Evolutionary conservation across 2,888 invertebrate genomes (phyloP).

Genomic region (Drosophila borealis): DNA sequence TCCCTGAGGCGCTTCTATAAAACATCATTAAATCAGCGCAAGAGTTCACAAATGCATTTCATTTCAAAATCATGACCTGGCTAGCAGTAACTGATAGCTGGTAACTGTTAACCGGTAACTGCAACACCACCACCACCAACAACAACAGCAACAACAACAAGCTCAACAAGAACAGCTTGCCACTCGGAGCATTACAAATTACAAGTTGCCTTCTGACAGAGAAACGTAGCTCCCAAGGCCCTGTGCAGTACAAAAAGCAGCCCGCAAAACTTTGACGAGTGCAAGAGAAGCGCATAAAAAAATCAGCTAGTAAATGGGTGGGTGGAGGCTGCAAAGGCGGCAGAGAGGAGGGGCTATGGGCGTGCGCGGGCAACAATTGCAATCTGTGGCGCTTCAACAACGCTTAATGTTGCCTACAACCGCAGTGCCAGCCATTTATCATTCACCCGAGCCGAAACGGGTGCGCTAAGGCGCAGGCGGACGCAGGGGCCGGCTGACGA

Average conservation of each 20-base stretch:
- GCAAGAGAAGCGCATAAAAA: constrained; percentile 42
- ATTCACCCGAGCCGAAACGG: constrained; percentile 55
- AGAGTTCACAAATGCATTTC: constrained; percentile 70
- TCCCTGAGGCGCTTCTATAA: constrained; percentile 38
- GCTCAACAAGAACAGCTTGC: constrained; percentile 13
- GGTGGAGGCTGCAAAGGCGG: background rate
- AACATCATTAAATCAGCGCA: constrained; percentile 73
- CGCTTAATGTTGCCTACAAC: constrained; percentile 76
- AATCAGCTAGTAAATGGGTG: constrained; percentile 30
- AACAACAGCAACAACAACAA: constrained; percentile 20
- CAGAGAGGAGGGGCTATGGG: background rate
- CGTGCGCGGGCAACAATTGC: constrained; percentile 62
- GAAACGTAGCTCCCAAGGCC: constrained; percentile 26
- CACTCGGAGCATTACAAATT: constrained; percentile 65
- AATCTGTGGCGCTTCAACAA: constrained; percentile 75
- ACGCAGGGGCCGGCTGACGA: constrained; percentile 7
- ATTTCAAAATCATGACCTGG: constrained; percentile 67
- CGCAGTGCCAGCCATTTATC: constrained; percentile 78
- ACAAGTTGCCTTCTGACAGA: constrained; percentile 67
- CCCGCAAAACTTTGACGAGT: constrained; percentile 59
- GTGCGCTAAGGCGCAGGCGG: constrained; percentile 8
- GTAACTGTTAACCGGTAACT: constrained; percentile 41
- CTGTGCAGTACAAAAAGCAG: constrained; percentile 45
- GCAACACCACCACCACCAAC: constrained; percentile 21
- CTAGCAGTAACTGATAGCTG: constrained; percentile 27